Conservation (phyloP, 2,888 invertebrate species). For the Apocheima hispidaria region DNA sequence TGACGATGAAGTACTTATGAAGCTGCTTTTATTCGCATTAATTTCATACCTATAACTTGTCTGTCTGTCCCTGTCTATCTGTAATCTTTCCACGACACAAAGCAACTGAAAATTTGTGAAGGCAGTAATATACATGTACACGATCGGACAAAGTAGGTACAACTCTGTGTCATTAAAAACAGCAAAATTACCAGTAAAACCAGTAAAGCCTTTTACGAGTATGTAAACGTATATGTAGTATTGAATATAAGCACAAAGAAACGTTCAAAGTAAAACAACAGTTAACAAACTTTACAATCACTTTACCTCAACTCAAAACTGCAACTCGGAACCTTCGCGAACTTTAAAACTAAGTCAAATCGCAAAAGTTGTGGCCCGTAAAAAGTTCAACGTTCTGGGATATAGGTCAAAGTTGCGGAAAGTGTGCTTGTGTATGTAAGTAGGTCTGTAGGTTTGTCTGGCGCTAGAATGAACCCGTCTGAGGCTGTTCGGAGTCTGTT, state of each 20-base stretch:
- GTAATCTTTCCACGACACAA: too few relatives aligned
- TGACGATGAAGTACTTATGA: too few relatives aligned
- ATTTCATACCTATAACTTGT: too few relatives aligned
- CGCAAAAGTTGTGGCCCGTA: conserved; percentile 49
- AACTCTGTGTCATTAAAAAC: too few relatives aligned
- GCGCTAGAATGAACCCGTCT: conserved; percentile 29
- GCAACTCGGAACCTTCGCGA: conserved; percentile 4
- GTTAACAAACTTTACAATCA: conserved; percentile 12
- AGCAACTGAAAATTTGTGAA: too few relatives aligned
- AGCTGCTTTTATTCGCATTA: too few relatives aligned
- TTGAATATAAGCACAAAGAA: background rate
- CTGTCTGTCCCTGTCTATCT: too few relatives aligned
- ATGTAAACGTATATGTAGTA: background rate
- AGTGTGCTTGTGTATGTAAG: conserved; percentile 61
- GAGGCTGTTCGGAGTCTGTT: conserved; percentile 7
- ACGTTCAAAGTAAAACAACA: background rate
- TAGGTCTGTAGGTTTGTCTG: conserved; percentile 56
- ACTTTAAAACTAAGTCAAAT: conserved; percentile 38
- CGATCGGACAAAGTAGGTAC: too few relatives aligned
- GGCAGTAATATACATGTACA: too few relatives aligned
- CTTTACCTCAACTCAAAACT: conserved; percentile 20
- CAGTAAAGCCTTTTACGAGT: too few relatives aligned
- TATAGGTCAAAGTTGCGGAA: conserved; percentile 75
- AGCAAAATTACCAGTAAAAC: too few relatives aligned
- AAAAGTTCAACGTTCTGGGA: conserved; percentile 68